phyloP scores from a whole-genome alignment of 2,113 vertebrate genomes.

The Vombatus ursinus region DNA sequence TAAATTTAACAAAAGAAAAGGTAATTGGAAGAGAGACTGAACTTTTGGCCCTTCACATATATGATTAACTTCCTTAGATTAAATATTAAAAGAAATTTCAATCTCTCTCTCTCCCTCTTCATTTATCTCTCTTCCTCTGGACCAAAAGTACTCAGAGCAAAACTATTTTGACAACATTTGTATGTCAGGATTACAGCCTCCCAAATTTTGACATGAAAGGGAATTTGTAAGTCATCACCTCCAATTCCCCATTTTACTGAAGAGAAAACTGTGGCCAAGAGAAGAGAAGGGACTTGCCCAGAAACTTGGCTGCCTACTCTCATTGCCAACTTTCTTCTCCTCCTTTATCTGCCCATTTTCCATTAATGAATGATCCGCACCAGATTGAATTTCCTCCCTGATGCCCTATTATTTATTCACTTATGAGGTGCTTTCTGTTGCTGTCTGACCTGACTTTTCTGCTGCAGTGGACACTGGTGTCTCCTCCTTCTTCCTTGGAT shows the following conservation, averaged over 20 bases:
- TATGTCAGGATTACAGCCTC: not conserved
- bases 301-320: too few relatives aligned
- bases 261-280: too few relatives aligned
- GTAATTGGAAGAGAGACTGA: not conserved
- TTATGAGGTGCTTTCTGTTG: too few relatives aligned
- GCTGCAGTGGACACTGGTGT: too few relatives aligned
- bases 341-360: too few relatives aligned
- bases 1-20: not conserved
- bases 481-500: too few relatives aligned
- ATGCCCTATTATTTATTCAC: too few relatives aligned
- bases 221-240: not conserved
- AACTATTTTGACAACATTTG: not conserved
- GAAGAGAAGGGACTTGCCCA: too few relatives aligned
- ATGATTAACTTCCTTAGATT: not conserved
- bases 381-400: too few relatives aligned
- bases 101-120: not conserved
- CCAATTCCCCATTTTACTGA: not conserved
- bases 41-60: not conserved
- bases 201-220: not conserved
- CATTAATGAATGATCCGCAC: too few relatives aligned
- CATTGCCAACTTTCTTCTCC: too few relatives aligned
- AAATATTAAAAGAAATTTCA: slow-evolving; percentile 3
- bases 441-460: too few relatives aligned
- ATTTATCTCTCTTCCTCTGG: accelerated
- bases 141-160: not conserved